Percentiles rank a stretch among this genome's conserved stretches.
phyloP scores from a whole-genome alignment of 2,113 vertebrate genomes.

The Todiramphus chloris region DNA sequence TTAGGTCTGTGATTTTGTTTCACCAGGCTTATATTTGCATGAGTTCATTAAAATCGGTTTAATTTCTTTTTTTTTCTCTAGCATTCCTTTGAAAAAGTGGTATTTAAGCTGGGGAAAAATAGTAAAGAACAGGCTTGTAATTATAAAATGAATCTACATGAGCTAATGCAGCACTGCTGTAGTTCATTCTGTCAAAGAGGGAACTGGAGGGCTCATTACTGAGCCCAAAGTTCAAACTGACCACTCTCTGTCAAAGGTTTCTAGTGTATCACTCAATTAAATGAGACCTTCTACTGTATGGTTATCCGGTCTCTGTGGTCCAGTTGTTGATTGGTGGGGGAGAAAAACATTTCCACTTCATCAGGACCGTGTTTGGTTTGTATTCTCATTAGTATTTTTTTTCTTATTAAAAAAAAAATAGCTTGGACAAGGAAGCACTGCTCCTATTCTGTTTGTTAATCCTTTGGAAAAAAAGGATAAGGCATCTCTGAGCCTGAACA shows the following conservation, averaged over 20 bases:
- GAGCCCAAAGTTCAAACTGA: conserved; percentile 32
- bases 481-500: neutral
- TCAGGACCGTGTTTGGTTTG: neutral
- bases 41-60: conserved; percentile 61
- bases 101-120: conserved; percentile 40
- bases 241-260: neutral
- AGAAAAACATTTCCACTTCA: neutral
- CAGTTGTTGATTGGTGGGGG: neutral
- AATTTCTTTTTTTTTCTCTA: neutral
- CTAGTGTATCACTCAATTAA: conserved; percentile 5
- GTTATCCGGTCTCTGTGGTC: neutral
- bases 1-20: conserved; percentile 63
- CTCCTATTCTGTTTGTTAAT: conserved; percentile 26
- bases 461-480: neutral
- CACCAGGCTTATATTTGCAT: conserved; percentile 52
- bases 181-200: neutral
- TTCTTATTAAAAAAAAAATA: conserved; percentile 29
- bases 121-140: conserved; percentile 28
- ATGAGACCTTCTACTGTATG: neutral
- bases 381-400: conserved; percentile 41
- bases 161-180: neutral
- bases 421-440: neutral
- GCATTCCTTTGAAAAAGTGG: conserved; percentile 6
- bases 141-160: conserved; percentile 27
- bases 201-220: conserved; percentile 31